Evolutionary conservation across 2,888 invertebrate species (phyloP).

Genomic region (Leptothorax acervorum): DNA sequence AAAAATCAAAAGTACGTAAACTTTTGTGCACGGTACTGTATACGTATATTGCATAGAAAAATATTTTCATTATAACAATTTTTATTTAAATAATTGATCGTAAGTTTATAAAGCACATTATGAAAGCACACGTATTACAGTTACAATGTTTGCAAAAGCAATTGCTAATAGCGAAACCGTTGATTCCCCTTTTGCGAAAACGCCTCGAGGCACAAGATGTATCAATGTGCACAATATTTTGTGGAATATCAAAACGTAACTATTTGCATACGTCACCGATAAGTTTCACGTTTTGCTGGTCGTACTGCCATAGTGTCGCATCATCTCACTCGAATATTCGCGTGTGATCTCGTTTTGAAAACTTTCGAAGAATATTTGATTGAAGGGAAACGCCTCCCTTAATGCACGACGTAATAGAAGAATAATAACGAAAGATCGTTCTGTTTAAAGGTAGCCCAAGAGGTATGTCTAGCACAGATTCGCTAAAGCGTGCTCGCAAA

Average conservation of each 20-base stretch:
- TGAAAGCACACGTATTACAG: too few relatives aligned
- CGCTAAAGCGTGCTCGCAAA: conserved; percentile 80
- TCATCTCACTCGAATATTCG: conserved; percentile 21
- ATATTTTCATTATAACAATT: background rate
- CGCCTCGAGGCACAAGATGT: conserved; percentile 70
- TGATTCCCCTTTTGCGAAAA: conserved; percentile 62
- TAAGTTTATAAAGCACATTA: background rate
- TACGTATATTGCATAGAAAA: background rate
- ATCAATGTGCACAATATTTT: conserved; percentile 69
- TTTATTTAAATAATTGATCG: background rate
- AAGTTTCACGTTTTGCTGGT: conserved; percentile 46
- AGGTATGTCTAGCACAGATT: conserved; percentile 85
- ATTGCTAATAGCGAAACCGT: conserved; percentile 46
- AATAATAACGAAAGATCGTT: conserved; percentile 79
- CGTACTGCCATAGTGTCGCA: conserved; percentile 21
- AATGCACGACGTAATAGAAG: conserved; percentile 44
- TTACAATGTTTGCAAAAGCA: background rate
- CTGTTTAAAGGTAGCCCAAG: conserved; percentile 85
- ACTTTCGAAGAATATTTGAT: background rate
- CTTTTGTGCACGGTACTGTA: too few relatives aligned
- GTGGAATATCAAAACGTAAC: conserved; percentile 62
- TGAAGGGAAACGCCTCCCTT: conserved; percentile 2
- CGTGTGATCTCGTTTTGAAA: conserved; percentile 8
- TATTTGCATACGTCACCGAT: conserved; percentile 45
- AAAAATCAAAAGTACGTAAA: too few relatives aligned